Evolutionary conservation across 1,140 invertebrate genomes (phyloP).

Genomic region (Monochamus saltuarius): DNA sequence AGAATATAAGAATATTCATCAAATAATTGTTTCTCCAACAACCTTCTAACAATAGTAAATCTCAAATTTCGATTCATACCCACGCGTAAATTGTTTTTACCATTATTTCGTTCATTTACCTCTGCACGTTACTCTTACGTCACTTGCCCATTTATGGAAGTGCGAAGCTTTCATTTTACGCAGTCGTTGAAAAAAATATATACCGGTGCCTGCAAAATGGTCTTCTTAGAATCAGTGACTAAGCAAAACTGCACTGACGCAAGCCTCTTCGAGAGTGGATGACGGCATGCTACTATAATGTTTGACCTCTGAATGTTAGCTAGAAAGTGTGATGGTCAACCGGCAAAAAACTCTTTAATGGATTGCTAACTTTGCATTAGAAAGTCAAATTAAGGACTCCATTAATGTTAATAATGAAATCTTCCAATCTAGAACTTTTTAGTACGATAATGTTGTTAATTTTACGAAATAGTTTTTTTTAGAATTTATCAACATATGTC

Average conservation of each 20-base stretch:
- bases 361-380: too few relatives aligned
- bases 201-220: background rate
- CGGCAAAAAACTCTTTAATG: too few relatives aligned
- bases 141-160: slow-evolving; percentile 3
- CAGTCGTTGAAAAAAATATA: background rate
- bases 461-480: too few relatives aligned
- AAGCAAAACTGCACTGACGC: background rate
- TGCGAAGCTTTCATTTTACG: background rate
- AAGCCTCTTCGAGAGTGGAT: background rate
- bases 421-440: too few relatives aligned
- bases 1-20: too few relatives aligned
- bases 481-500: too few relatives aligned
- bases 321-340: background rate
- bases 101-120: background rate
- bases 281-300: background rate
- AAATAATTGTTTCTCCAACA: too few relatives aligned
- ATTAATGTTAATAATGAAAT: too few relatives aligned
- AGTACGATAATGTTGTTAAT: too few relatives aligned
- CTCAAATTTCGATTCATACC: background rate
- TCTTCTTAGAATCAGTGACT: background rate
- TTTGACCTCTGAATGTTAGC: background rate
- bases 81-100: background rate
- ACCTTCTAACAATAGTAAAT: background rate
- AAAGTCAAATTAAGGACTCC: too few relatives aligned
- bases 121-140: background rate